Evolutionary conservation across 2,888 invertebrate species (phyloP).

Genomic region (Encarsia formosa): DNA sequence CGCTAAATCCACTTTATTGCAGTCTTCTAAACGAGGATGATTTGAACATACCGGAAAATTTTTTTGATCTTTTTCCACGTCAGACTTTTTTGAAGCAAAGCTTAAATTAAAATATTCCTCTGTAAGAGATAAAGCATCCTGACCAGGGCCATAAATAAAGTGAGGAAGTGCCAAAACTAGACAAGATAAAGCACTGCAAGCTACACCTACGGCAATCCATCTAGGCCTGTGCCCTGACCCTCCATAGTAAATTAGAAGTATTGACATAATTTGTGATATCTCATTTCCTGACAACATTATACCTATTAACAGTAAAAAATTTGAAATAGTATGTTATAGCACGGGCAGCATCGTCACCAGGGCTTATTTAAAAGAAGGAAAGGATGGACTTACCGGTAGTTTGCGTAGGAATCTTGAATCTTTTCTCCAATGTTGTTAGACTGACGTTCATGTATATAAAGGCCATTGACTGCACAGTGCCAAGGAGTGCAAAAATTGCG

Average conservation of each 20-base stretch:
- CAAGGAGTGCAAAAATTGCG: constrained; percentile 60
- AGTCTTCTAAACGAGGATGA: constrained; percentile 42
- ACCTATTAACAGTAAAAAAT: constrained; percentile 47
- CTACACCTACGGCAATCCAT: constrained; percentile 65
- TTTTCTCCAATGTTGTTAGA: constrained; percentile 63
- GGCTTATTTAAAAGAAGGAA: background rate
- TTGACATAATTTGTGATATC: constrained; percentile 64
- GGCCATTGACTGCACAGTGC: constrained; percentile 63
- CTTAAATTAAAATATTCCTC: constrained; percentile 48
- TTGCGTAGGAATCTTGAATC: constrained; percentile 66
- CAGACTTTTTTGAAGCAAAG: constrained; percentile 10
- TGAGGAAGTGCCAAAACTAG: constrained; percentile 61
- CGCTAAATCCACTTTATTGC: constrained; percentile 50
- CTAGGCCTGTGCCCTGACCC: constrained; percentile 65
- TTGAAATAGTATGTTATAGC: background rate
- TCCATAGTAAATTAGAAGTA: constrained; percentile 62
- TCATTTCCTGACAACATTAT: constrained; percentile 67
- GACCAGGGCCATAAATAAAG: constrained; percentile 61
- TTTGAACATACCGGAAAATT: constrained; percentile 38
- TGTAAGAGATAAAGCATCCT: constrained; percentile 53
- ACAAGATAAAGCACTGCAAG: constrained; percentile 59
- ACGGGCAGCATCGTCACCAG: background rate
- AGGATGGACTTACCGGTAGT: constrained; percentile 56
- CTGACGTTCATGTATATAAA: constrained; percentile 64
- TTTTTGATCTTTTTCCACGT: constrained; percentile 28